Evolutionary conservation across 1,140 invertebrate species (phyloP).

Genomic region (Drosophila fuyamai): DNA sequence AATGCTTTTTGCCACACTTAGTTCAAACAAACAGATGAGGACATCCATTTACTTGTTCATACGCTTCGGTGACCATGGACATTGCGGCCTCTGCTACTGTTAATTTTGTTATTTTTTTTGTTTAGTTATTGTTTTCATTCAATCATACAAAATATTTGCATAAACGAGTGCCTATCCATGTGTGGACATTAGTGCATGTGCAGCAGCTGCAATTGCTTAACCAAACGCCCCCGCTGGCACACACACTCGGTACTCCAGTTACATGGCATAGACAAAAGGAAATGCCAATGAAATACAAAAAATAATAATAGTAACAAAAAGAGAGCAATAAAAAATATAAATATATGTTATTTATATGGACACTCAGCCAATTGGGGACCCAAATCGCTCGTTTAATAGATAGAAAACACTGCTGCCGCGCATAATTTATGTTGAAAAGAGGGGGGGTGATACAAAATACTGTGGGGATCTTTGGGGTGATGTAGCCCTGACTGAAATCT

Average conservation of each 20-base stretch:
- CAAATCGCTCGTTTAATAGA: too few relatives aligned
- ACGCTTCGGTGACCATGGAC: conserved; percentile 13
- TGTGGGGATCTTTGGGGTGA: conserved; percentile 1
- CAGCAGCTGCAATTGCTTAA: conserved; percentile 50
- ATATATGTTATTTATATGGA: conserved; percentile 63
- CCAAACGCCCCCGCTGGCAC: conserved; percentile 33
- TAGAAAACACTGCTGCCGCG: too few relatives aligned
- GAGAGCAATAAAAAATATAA: conserved; percentile 28
- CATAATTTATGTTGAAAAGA: too few relatives aligned
- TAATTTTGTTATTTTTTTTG: conserved; percentile 4
- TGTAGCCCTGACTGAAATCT: background rate
- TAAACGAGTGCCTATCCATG: conserved; percentile 18
- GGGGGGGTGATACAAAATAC: background rate
- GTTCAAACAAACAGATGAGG: conserved; percentile 1
- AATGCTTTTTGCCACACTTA: background rate
- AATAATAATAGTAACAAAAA: conserved; percentile 17
- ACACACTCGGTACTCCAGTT: conserved; percentile 57
- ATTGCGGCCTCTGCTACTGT: conserved; percentile 1
- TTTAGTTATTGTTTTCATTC: conserved; percentile 36
- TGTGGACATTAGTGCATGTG: conserved; percentile 21
- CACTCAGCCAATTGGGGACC: too few relatives aligned
- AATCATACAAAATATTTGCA: conserved; percentile 40
- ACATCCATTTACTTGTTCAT: conserved; percentile 5
- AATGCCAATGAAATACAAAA: conserved; percentile 54
- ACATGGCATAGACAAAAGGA: conserved; percentile 57